Percentiles rank a stretch among this genome's conserved stretches.
Evolutionary conservation across 2,797 vertebrate genomes (phyloP).

Genomic region (Lutra lutra): DNA sequence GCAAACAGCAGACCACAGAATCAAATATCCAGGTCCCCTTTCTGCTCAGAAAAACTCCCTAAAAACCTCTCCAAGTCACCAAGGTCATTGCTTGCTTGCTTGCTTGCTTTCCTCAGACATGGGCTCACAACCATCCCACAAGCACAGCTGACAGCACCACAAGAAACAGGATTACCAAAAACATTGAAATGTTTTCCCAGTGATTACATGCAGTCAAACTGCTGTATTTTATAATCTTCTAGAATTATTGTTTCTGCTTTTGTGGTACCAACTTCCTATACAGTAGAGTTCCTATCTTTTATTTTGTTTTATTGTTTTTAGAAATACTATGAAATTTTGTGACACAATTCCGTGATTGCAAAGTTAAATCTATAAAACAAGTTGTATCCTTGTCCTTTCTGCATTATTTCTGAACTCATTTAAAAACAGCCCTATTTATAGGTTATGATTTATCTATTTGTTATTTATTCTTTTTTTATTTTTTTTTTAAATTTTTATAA

Average conservation of each 20-base stretch:
- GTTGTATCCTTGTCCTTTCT: too few relatives aligned
- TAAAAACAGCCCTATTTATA: background rate
- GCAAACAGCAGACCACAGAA: too few relatives aligned
- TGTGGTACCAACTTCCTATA: background rate
- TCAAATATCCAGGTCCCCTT: background rate
- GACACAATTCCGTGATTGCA: background rate
- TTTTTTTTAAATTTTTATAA: too few relatives aligned
- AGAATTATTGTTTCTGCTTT: background rate
- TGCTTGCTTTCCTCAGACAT: background rate
- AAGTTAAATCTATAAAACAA: background rate
- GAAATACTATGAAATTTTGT: background rate
- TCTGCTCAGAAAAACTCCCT: background rate
- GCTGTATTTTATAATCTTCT: background rate
- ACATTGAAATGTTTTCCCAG: background rate
- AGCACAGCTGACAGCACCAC: accelerated
- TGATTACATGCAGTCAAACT: background rate
- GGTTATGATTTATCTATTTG: background rate
- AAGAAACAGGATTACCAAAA: background rate
- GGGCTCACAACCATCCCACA: too few relatives aligned
- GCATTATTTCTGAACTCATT: background rate
- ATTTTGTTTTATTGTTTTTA: background rate
- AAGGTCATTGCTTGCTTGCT: accelerated
- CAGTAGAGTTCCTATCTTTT: background rate
- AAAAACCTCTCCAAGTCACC: background rate
- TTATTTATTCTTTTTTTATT: background rate